phyloP scores from a whole-genome alignment of 2,797 vertebrate genomes.

The Lycodopsis pacificus region DNA sequence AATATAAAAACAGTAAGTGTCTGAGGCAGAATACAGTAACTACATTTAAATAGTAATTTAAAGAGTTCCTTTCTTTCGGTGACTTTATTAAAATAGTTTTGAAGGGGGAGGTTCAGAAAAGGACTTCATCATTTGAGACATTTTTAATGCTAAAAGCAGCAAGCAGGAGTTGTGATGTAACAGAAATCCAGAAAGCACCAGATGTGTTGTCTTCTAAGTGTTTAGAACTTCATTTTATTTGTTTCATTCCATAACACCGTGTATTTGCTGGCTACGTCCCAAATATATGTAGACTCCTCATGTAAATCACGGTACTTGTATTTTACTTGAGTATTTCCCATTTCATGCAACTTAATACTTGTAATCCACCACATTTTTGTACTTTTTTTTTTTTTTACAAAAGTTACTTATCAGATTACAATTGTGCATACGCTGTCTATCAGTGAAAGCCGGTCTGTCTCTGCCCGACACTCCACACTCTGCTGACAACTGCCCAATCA shows the following conservation, averaged over 20 bases:
- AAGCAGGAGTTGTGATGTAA: neutral
- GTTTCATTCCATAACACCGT: neutral
- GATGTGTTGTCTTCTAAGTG: neutral
- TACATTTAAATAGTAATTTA: neutral
- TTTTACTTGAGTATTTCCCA: neutral
- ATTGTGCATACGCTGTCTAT: neutral
- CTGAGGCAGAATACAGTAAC: too few relatives aligned
- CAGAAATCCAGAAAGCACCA: neutral
- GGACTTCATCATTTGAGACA: neutral
- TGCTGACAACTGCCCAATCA: neutral
- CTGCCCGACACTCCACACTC: constrained; percentile 43
- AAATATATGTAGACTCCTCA: constrained; percentile 12
- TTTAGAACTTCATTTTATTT: neutral
- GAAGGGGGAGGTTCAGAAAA: neutral
- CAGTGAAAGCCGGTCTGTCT: too few relatives aligned
- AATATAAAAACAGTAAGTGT: too few relatives aligned
- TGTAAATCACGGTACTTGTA: neutral
- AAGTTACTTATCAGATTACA: neutral
- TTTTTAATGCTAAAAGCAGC: neutral
- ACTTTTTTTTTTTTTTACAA: neutral
- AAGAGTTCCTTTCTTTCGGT: neutral
- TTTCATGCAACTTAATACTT: neutral
- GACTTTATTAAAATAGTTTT: neutral
- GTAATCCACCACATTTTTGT: neutral
- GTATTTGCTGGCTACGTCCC: constrained; percentile 8